Base-by-base conservation (phyloP, 1,140 invertebrate species). In the Leptoteleia sp. region DNA sequence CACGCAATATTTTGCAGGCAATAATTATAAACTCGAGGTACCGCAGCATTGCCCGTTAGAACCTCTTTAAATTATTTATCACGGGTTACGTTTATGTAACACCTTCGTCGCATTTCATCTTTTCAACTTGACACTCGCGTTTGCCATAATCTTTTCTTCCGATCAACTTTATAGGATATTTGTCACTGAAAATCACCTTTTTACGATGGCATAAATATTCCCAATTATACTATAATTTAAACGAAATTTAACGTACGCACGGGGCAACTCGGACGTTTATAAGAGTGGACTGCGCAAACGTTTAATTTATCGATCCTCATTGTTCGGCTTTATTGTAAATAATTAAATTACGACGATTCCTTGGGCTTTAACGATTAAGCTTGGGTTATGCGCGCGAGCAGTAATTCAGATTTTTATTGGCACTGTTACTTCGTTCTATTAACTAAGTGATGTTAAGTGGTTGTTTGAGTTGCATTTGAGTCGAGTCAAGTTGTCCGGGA, bases 101-200 rank as follows among this genome's bases (percentile, higher is more conserved):
- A 4, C 8, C 16, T 4, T 1, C 11, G 6, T 15, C 22, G n/a
- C 54, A 27, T 31, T 25, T 6, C 22, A 6, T 25, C 22, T 3
- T 25, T 6, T 40, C 25, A 54, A 12, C 2, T 19, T 12, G 1
- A 12, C 29, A 19, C 15, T 31, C 29, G 47, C 12, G 16, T 33
- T 33, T 54, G 19, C 12, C 8, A 42, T 4, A 6, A 25, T 27
- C 13, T 19, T 47, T 61, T 61, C 47, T 3, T 47, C n/a, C 12
- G 42, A 25, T 9, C 1, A 22, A 35, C 17, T 62, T 48, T 62
- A 62, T 48, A 22, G 31, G 8, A 48, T n/a, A 48, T 48, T 48
- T 48, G 55, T 62, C 43, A 48, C 43, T 48, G 29, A 38, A 48
- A 62, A 37, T 62, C 40, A 31, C 47, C 6, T n/a, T 29, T 62